Evolutionary conservation across 2,888 invertebrate species (phyloP).

Genomic region (Drosophila formosana): DNA sequence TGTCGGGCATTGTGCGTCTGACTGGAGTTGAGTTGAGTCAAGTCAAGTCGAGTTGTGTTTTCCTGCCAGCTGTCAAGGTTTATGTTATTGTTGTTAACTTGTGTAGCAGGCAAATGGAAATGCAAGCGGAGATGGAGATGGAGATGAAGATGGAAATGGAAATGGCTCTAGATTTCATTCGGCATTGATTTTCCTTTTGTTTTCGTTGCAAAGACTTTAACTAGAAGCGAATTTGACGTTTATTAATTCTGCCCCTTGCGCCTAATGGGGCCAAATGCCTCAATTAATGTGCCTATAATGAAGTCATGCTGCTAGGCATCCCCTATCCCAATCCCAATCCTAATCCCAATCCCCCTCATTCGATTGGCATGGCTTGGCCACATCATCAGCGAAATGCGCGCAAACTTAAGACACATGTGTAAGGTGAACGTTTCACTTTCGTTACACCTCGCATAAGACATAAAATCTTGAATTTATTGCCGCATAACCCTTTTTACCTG

Average conservation of each 20-base stretch:
- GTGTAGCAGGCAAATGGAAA: slow-evolving; percentile 8
- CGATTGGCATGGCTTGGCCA: neutral
- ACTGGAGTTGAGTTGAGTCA: slow-evolving; percentile 14
- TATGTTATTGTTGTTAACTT: slow-evolving; percentile 55
- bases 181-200: slow-evolving; percentile 64
- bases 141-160: slow-evolving; percentile 14
- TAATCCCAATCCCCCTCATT: neutral
- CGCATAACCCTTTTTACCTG: slow-evolving; percentile 61
- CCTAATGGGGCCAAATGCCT: slow-evolving; percentile 29
- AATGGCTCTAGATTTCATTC: slow-evolving; percentile 17
- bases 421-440: slow-evolving; percentile 19
- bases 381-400: slow-evolving; percentile 36
- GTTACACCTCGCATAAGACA: slow-evolving; percentile 23
- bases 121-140: slow-evolving; percentile 22
- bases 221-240: slow-evolving; percentile 31
- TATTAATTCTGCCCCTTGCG: slow-evolving; percentile 45
- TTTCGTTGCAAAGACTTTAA: slow-evolving; percentile 24
- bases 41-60: slow-evolving; percentile 20
- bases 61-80: slow-evolving; percentile 54
- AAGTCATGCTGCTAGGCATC: slow-evolving; percentile 32
- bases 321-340: neutral
- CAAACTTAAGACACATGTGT: slow-evolving; percentile 6
- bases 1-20: slow-evolving; percentile 58
- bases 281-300: slow-evolving; percentile 47
- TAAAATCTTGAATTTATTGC: slow-evolving; percentile 71